A percentile compares a stretch with the other conserved stretches of the same genome.
Conservation (phyloP, 2,797 vertebrate species). For the Nyctibius grandis region DNA sequence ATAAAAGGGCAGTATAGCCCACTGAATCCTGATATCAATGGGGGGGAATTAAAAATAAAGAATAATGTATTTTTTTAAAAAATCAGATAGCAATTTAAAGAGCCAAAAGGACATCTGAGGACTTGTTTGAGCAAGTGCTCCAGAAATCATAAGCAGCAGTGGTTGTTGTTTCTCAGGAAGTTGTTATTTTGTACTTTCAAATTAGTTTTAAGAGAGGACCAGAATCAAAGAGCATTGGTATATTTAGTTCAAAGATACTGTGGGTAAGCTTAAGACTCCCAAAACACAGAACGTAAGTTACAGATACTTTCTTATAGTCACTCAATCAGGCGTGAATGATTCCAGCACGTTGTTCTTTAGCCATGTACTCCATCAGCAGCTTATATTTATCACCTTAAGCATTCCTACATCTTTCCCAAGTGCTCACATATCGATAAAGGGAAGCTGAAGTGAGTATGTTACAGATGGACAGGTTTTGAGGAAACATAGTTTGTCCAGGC, state of each 20-base stretch:
- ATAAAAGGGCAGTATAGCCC: not conserved
- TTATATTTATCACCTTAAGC: not conserved
- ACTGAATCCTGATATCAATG: not conserved
- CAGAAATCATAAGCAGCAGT: conserved; percentile 12
- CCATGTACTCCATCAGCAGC: not conserved
- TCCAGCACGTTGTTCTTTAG: not conserved
- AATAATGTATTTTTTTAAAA: not conserved
- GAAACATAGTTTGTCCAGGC: not conserved
- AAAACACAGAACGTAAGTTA: not conserved
- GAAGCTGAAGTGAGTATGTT: not conserved
- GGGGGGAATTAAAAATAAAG: not conserved
- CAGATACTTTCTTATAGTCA: not conserved
- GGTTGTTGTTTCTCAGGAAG: not conserved
- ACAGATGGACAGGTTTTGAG: not conserved
- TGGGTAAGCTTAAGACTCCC: not conserved
- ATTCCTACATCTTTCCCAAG: not conserved
- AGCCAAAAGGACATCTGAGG: not conserved
- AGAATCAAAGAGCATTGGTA: not conserved
- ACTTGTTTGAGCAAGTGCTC: not conserved
- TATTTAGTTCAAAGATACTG: not conserved
- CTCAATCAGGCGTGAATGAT: not conserved
- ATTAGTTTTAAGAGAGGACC: not conserved
- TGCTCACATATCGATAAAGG: not conserved
- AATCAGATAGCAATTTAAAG: not conserved
- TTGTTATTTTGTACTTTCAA: not conserved